A percentile compares a stretch with the other conserved stretches of the same genome.
Evolutionary conservation across 2,888 invertebrate species (phyloP).

Genomic region (Meganola albula): DNA sequence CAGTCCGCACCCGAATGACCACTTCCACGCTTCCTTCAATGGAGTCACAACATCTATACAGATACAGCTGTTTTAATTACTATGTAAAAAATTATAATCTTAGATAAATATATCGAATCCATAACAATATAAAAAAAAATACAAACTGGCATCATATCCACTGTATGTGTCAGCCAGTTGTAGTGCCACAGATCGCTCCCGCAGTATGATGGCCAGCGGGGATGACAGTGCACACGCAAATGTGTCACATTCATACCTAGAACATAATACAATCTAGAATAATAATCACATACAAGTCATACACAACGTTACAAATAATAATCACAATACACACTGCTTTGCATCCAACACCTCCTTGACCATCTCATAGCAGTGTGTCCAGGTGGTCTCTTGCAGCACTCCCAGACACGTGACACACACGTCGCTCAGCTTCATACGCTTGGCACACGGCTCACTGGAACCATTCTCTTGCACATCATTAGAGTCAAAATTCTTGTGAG

Average conservation of each 20-base stretch:
- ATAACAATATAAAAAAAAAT: background rate
- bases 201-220: conserved; percentile 81
- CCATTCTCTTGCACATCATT: background rate
- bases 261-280: conserved; percentile 8
- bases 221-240: conserved; percentile 84
- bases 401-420: conserved; percentile 85
- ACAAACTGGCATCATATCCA: conserved; percentile 58
- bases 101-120: no score
- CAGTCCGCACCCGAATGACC: conserved; percentile 80
- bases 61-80: background rate
- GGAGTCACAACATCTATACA: conserved; percentile 63
- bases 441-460: conserved; percentile 27
- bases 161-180: conserved; percentile 77
- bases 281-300: background rate
- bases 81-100: no score
- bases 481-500: no score
- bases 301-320: background rate
- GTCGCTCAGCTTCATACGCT: conserved; percentile 66
- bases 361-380: conserved; percentile 70
- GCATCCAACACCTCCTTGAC: conserved; percentile 72
- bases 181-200: conserved; percentile 82
- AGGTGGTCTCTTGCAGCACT: conserved; percentile 80
- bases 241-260: conserved; percentile 80
- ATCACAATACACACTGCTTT: conserved; percentile 47
- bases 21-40: conserved; percentile 89